Conservation (phyloP, 2,888 invertebrate species). For the Macaria notata region DNA sequence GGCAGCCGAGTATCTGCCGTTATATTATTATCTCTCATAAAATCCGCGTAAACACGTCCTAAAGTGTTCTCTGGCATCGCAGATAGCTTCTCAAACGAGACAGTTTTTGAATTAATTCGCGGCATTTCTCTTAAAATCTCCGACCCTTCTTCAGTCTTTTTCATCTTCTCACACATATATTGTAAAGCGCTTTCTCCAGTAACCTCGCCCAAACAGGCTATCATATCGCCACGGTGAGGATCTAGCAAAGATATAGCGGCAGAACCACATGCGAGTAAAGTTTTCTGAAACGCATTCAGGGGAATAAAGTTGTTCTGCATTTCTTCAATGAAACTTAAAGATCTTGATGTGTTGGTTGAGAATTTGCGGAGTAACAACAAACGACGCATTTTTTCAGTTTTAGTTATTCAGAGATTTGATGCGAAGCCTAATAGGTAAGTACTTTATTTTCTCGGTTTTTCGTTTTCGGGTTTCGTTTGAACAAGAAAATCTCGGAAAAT, state of each 20-base stretch:
- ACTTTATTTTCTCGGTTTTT: too few species aligned
- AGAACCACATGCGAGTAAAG: slow-evolving; percentile 92
- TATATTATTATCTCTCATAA: slow-evolving; percentile 92
- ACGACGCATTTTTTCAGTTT: slow-evolving; percentile 36
- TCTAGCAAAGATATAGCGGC: slow-evolving; percentile 90
- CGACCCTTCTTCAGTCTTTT: slow-evolving; percentile 87
- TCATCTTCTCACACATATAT: slow-evolving; percentile 89
- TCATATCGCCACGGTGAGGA: slow-evolving; percentile 94
- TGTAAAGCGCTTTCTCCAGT: slow-evolving; percentile 88
- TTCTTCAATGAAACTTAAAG: slow-evolving; percentile 82
- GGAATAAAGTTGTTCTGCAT: slow-evolving; percentile 84
- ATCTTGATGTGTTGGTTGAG: slow-evolving; percentile 37
- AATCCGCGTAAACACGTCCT: slow-evolving; percentile 93
- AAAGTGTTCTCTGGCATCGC: slow-evolving; percentile 90
- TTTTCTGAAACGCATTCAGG: slow-evolving; percentile 87
- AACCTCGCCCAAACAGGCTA: slow-evolving; percentile 96
- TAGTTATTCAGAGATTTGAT: too few species aligned
- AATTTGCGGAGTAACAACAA: slow-evolving; percentile 40
- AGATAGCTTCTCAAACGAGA: slow-evolving; percentile 88
- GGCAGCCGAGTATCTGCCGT: slow-evolving; percentile 95
- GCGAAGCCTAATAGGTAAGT: too few species aligned
- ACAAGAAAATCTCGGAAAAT: neutral
- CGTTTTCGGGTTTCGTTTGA: too few species aligned
- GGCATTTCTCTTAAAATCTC: slow-evolving; percentile 90
- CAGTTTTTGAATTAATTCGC: slow-evolving; percentile 91